Percentiles rank a stretch among this genome's conserved stretches.
Evolutionary conservation across 2,888 invertebrate genomes (phyloP).

Genomic region (Pelosia muscerda): DNA sequence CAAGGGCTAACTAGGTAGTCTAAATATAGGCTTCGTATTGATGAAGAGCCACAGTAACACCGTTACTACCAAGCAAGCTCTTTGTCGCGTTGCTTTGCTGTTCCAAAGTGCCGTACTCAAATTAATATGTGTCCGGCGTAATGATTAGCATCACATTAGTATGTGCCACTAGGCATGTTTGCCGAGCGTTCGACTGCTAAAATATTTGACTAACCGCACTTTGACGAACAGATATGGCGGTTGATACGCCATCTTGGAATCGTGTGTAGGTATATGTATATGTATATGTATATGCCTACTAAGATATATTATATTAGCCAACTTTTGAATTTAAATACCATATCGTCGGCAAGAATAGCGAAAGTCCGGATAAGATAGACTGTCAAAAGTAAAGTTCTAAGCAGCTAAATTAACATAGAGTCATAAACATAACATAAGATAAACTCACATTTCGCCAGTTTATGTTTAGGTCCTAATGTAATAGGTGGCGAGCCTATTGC

Average conservation of each 20-base stretch:
- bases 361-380: not conserved
- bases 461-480: no score
- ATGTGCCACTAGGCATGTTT: conserved; percentile 75
- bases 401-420: no score
- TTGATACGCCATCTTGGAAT: conserved; percentile 53
- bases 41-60: not conserved
- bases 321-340: no score
- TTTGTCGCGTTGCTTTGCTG: conserved; percentile 60
- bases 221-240: conserved; percentile 58
- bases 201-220: conserved; percentile 77
- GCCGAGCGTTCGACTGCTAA: conserved; percentile 70
- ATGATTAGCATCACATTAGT: conserved; percentile 83
- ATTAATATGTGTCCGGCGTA: conserved; percentile 82
- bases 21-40: not conserved
- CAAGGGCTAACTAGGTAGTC: not conserved
- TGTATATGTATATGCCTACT: conserved; percentile 7
- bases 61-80: conserved; percentile 50
- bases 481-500: no score
- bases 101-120: conserved; percentile 77
- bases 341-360: not conserved
- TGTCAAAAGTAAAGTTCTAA: no score
- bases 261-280: conserved; percentile 19
- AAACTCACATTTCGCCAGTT: no score
- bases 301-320: not conserved
- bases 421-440: no score